phyloP scores from a whole-genome alignment of 2,888 invertebrate genomes.

The Alloplasta piceator region DNA sequence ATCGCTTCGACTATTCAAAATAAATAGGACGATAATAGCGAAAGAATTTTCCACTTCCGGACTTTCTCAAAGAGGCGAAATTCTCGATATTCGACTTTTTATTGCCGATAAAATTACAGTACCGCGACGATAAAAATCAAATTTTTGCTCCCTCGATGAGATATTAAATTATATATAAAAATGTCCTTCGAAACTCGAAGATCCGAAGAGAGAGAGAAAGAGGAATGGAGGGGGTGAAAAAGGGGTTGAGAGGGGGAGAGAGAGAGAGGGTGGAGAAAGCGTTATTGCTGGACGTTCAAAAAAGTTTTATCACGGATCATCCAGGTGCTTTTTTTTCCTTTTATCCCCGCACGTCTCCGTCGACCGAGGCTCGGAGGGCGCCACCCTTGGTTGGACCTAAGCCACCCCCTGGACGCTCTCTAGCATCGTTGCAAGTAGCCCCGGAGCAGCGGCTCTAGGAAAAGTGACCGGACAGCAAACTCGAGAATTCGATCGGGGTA shows the following conservation, averaged over 20 bases:
- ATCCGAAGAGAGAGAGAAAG: background rate
- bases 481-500: conserved; percentile 60
- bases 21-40: too few relatives aligned
- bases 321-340: conserved; percentile 44
- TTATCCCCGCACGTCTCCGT: conserved; percentile 7
- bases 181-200: conserved; percentile 39
- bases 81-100: conserved; percentile 7
- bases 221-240: too few relatives aligned
- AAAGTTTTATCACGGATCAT: conserved; percentile 56
- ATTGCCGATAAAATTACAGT: conserved; percentile 19
- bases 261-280: conserved; percentile 47
- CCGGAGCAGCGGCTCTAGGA: conserved; percentile 2
- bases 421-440: conserved; percentile 35
- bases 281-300: conserved; percentile 53
- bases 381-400: too few relatives aligned
- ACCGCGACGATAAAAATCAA: conserved; percentile 22
- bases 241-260: too few relatives aligned
- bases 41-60: too few relatives aligned
- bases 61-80: too few relatives aligned
- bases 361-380: background rate
- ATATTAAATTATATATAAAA: conserved; percentile 32
- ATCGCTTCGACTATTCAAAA: too few relatives aligned
- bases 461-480: conserved; percentile 63
- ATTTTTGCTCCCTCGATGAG: conserved; percentile 22
- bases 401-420: background rate